A percentile compares a stretch with the other conserved stretches of the same genome.
These are phyloP conservation scores for Tethya wilhelma DNA, from an alignment of 37 sponge, comb jelly and placozoan species.

Conservation along the genomic window DNA sequence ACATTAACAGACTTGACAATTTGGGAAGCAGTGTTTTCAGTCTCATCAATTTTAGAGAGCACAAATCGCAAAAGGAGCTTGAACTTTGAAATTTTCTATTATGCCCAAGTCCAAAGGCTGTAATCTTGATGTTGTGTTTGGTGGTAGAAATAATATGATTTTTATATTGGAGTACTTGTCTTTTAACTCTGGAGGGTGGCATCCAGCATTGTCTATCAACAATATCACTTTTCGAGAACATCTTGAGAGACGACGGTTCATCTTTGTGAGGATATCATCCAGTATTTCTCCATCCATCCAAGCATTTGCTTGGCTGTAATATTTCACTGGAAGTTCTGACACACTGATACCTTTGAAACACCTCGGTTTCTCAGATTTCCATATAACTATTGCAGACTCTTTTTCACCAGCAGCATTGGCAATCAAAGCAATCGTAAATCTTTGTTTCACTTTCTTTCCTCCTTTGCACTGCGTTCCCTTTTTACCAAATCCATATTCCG, in stretches of 20 bases:
- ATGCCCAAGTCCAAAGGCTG: slow-evolving; percentile 76
- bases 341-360: slow-evolving; percentile 62
- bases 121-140: slow-evolving; percentile 58
- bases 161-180: slow-evolving; percentile 72
- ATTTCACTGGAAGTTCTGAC: slow-evolving; percentile 54
- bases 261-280: slow-evolving; percentile 28
- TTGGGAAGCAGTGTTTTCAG: slow-evolving; percentile 25
- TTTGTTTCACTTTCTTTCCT: slow-evolving; percentile 47
- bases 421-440: slow-evolving; percentile 44
- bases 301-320: slow-evolving; percentile 66
- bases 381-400: slow-evolving; percentile 67
- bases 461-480: slow-evolving; percentile 66
- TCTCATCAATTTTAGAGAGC: slow-evolving; percentile 61
- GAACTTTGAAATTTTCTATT: slow-evolving; percentile 47
- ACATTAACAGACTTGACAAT: slow-evolving; percentile 32
- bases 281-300: slow-evolving; percentile 71
- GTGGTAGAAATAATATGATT: slow-evolving; percentile 53
- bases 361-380: slow-evolving; percentile 73
- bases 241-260: slow-evolving; percentile 27
- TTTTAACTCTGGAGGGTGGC: slow-evolving; percentile 57
- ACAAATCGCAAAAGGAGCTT: slow-evolving; percentile 41
- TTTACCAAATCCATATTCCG: slow-evolving; percentile 54
- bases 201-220: slow-evolving; percentile 75
- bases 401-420: slow-evolving; percentile 60
- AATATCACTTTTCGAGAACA: slow-evolving; percentile 42